These are phyloP conservation scores for Fundulus diaphanus DNA, from an alignment of 2,797 vertebrate species.

Conservation along the genomic window DNA sequence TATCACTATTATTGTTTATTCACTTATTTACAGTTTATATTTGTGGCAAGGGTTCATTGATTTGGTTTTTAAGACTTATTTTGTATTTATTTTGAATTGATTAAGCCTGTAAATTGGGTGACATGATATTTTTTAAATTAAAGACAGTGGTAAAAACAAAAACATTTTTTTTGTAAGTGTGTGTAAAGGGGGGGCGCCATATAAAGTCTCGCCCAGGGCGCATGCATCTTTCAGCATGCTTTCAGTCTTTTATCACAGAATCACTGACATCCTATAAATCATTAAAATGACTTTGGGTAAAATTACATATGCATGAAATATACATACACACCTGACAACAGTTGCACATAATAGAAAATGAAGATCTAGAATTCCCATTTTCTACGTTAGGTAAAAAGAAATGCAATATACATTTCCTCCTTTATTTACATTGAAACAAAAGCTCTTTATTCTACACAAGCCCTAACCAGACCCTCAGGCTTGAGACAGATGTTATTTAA, in stretches of 20 bases:
- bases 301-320: neutral
- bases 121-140: too few relatives aligned
- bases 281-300: neutral
- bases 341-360: neutral
- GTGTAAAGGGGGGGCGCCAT: too few relatives aligned
- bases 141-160: too few relatives aligned
- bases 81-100: too few relatives aligned
- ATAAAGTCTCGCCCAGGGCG: too few relatives aligned
- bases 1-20: too few relatives aligned
- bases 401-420: neutral
- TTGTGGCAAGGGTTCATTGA: too few relatives aligned
- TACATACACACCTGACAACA: neutral
- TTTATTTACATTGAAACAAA: neutral
- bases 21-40: too few relatives aligned
- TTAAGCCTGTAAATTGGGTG: too few relatives aligned
- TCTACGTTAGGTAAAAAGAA: neutral
- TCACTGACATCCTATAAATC: neutral
- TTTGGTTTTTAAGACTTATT: too few relatives aligned
- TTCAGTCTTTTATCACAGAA: neutral
- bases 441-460: neutral
- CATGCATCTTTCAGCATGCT: neutral
- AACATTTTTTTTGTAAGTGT: too few relatives aligned
- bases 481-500: conserved; percentile 39
- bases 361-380: neutral
- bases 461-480: conserved; percentile 7